Conservation (phyloP, 1,140 invertebrate species). For the Telenomus remus region DNA sequence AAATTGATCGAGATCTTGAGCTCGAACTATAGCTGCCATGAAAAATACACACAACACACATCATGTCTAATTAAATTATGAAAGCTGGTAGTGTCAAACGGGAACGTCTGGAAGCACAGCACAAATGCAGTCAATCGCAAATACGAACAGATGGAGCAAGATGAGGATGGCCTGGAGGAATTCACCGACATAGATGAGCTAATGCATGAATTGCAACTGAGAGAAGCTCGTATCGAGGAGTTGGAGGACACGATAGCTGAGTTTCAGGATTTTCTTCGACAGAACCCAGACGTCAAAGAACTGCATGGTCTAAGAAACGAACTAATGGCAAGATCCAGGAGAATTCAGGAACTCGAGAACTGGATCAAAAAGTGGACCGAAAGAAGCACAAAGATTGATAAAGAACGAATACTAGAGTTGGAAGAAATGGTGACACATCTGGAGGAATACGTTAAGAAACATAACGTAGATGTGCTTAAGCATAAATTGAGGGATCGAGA, state of each 20-base stretch:
- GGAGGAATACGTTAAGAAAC: constrained; percentile 68
- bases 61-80: constrained; percentile 21
- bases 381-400: constrained; percentile 61
- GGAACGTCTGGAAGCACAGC: constrained; percentile 73
- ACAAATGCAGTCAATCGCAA: constrained; percentile 75
- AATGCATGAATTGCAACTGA: constrained; percentile 75
- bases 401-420: constrained; percentile 64
- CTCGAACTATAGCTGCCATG: no score
- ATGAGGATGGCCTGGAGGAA: constrained; percentile 71
- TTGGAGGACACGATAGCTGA: constrained; percentile 79
- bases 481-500: constrained; percentile 68
- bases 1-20: background rate
- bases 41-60: background rate
- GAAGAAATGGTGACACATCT: constrained; percentile 69
- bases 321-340: constrained; percentile 47
- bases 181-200: constrained; percentile 75
- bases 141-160: constrained; percentile 77
- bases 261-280: constrained; percentile 66
- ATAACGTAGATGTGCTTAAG: constrained; percentile 67
- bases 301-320: constrained; percentile 63
- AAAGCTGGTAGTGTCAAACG: constrained; percentile 69
- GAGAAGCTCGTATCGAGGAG: constrained; percentile 83
- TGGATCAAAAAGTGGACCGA: constrained; percentile 65
- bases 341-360: constrained; percentile 64
- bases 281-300: constrained; percentile 70